phyloP scores from a whole-genome alignment of 2,797 vertebrate genomes.

The Poeciliopsis turneri region DNA sequence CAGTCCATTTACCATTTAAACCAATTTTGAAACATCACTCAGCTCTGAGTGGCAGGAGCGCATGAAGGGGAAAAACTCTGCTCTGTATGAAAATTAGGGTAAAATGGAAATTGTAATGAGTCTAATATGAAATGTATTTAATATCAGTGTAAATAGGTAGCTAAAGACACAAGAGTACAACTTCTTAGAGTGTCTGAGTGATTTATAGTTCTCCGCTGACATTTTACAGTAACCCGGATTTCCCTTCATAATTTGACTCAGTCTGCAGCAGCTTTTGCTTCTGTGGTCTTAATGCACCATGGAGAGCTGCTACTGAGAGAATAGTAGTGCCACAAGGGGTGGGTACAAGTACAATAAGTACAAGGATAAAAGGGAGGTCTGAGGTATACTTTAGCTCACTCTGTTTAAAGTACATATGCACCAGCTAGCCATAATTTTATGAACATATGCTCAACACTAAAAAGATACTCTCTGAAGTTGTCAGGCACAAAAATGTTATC shows the following conservation, averaged over 20 bases:
- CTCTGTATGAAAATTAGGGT: slow-evolving; percentile 5
- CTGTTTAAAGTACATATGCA: not conserved
- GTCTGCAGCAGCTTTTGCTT: slow-evolving; percentile 22
- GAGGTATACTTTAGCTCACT: not conserved
- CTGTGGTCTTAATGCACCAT: not conserved
- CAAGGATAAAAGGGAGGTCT: not conserved
- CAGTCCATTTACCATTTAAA: not conserved
- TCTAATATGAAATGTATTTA: slow-evolving; percentile 27
- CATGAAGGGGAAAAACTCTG: not conserved
- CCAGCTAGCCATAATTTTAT: not conserved
- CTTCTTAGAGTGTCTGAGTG: slow-evolving; percentile 24
- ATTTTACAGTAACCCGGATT: slow-evolving; percentile 15
- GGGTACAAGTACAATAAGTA: not conserved
- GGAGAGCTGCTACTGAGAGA: not conserved
- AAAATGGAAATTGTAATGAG: slow-evolving; percentile 14
- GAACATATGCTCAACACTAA: not conserved
- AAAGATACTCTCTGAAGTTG: not conserved
- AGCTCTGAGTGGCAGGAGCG: slow-evolving; percentile 9
- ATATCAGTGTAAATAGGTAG: slow-evolving; percentile 30
- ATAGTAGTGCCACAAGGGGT: not conserved
- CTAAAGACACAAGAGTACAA: slow-evolving; percentile 18
- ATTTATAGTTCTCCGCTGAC: slow-evolving; percentile 28
- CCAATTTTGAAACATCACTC: not conserved
- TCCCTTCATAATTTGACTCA: slow-evolving; percentile 11
- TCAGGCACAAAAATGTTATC: not conserved